Conservation (phyloP, 2,113 vertebrate species). For the Synodontis membranacea region DNA sequence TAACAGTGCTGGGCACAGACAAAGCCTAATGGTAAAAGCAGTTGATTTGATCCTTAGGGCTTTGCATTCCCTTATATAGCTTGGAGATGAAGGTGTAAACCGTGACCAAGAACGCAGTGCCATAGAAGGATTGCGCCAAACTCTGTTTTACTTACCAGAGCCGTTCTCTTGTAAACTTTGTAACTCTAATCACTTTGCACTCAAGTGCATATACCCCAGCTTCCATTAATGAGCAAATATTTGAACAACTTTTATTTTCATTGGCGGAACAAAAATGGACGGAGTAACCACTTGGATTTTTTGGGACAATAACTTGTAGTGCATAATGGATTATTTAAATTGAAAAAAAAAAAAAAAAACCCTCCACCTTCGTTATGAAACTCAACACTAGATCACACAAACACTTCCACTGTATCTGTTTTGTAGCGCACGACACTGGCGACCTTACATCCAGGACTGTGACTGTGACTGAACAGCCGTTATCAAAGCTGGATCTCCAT, state of each 20-base stretch:
- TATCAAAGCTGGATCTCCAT: background rate
- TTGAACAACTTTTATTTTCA: background rate
- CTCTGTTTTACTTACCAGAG: background rate
- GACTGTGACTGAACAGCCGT: background rate
- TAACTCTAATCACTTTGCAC: background rate
- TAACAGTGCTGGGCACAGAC: background rate
- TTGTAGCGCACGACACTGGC: background rate
- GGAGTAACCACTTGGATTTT: background rate
- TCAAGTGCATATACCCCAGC: background rate
- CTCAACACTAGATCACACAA: background rate
- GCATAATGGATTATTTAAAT: background rate
- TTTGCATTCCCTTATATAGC: conserved; percentile 43
- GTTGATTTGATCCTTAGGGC: background rate
- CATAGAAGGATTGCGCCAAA: conserved; percentile 31
- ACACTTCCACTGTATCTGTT: background rate
- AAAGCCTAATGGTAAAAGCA: background rate
- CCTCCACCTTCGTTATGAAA: background rate
- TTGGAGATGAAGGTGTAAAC: conserved; percentile 30
- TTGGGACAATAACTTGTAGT: background rate
- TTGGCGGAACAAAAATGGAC: background rate
- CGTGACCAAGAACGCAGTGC: background rate
- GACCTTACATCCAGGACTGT: background rate
- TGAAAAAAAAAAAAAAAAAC: background rate
- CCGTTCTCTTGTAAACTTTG: background rate
- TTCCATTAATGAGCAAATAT: conserved; percentile 10